phyloP scores from a whole-genome alignment of 1,140 invertebrate species.

The Nasonia longicornis region DNA sequence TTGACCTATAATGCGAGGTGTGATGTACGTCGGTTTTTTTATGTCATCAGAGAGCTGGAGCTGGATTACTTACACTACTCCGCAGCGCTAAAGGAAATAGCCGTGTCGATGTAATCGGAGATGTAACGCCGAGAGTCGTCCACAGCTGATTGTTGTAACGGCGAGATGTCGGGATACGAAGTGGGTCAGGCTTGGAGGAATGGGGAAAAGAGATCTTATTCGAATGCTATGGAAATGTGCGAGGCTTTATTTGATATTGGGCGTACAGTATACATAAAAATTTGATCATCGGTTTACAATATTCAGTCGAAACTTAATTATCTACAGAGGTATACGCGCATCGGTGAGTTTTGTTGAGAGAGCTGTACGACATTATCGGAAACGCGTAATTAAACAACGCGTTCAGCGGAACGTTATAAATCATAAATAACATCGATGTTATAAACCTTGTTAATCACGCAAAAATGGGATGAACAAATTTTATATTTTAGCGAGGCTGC shows the following conservation, averaged over 20 bases:
- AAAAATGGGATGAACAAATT: background rate
- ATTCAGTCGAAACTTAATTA: too few relatives aligned
- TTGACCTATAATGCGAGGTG: slow-evolving; percentile 1
- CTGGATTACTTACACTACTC: too few relatives aligned
- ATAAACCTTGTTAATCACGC: too few relatives aligned
- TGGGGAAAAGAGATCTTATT: background rate
- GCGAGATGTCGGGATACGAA: background rate
- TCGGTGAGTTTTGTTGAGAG: too few relatives aligned
- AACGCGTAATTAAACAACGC: too few relatives aligned
- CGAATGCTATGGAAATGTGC: background rate
- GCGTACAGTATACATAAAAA: too few relatives aligned
- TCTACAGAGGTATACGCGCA: background rate
- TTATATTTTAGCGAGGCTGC: background rate
- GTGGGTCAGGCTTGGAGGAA: background rate
- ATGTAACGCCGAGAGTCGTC: background rate
- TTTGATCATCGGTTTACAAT: background rate
- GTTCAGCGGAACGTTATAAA: too few relatives aligned
- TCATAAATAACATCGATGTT: too few relatives aligned
- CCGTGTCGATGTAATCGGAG: background rate
- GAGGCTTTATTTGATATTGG: background rate
- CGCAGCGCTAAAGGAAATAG: background rate
- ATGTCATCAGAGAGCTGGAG: background rate
- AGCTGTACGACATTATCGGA: too few relatives aligned
- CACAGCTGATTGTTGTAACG: too few relatives aligned
- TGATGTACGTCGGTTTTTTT: background rate